Evolutionary conservation across 2,888 invertebrate genomes (phyloP).

Genomic region (Acleris laterana): DNA sequence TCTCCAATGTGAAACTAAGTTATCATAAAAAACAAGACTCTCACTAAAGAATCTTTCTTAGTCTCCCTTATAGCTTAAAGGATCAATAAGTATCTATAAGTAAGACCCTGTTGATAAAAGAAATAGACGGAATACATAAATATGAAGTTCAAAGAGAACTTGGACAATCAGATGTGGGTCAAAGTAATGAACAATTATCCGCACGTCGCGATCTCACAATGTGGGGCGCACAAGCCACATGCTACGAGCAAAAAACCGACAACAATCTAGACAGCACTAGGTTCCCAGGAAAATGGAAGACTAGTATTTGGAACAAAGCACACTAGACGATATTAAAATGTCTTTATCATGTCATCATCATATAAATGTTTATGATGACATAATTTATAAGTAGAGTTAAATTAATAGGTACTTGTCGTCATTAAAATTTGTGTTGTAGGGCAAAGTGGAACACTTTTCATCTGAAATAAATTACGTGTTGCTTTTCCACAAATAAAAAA

Average conservation of each 20-base stretch:
- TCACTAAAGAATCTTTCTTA: neutral
- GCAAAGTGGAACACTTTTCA: too few species aligned
- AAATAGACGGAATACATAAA: neutral
- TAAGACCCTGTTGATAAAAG: neutral
- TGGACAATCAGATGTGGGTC: slow-evolving; percentile 42
- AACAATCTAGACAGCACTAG: slow-evolving; percentile 50
- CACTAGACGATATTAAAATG: slow-evolving; percentile 1
- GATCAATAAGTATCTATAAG: neutral
- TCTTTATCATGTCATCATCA: too few species aligned
- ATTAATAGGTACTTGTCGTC: too few species aligned
- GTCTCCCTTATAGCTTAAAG: neutral
- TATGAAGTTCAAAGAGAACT: slow-evolving; percentile 21
- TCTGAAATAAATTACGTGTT: too few species aligned
- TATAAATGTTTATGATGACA: too few species aligned
- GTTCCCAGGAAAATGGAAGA: slow-evolving; percentile 54
- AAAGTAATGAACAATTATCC: slow-evolving; percentile 44
- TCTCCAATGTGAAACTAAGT: neutral
- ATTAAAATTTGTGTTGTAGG: too few species aligned
- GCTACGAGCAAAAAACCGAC: slow-evolving; percentile 55
- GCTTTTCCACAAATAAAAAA: too few species aligned
- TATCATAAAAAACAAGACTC: neutral
- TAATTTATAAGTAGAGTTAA: too few species aligned
- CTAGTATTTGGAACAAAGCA: slow-evolving; percentile 44
- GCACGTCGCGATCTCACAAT: slow-evolving; percentile 50
- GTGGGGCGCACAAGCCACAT: slow-evolving; percentile 41